Conservation (phyloP, 2,888 invertebrate genomes). For the Mimas tiliae region DNA sequence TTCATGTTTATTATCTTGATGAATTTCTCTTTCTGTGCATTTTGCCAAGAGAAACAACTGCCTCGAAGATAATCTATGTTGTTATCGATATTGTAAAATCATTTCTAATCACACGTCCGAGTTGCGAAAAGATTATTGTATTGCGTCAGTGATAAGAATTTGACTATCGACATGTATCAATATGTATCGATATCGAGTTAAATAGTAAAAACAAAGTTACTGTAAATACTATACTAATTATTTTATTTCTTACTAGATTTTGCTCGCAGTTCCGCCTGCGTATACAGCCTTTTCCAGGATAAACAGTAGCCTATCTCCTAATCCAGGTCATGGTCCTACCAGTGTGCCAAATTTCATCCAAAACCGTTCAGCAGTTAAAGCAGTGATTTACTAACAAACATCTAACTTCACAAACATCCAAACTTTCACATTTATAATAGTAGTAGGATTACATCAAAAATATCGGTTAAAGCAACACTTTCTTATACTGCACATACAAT, state of each 20-base stretch:
- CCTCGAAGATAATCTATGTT: not conserved
- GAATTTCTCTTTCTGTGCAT: not conserved
- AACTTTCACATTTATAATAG: no score
- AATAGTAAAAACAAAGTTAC: no score
- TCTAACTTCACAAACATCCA: no score
- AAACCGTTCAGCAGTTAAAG: no score
- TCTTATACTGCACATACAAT: not conserved
- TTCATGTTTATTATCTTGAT: not conserved
- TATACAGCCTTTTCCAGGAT: no score
- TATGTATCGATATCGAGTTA: not conserved
- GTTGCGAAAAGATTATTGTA: slow-evolving; percentile 15
- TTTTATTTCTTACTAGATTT: not conserved
- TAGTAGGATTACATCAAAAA: not conserved
- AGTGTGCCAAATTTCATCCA: no score
- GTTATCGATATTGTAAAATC: slow-evolving; percentile 11
- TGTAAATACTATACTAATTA: no score
- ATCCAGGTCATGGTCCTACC: no score
- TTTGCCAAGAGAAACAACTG: not conserved
- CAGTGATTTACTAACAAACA: no score
- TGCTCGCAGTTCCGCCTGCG: no score
- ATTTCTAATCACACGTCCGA: slow-evolving; percentile 8
- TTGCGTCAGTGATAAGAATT: slow-evolving; percentile 12
- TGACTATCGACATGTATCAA: not conserved
- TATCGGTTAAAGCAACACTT: not conserved
- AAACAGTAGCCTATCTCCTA: no score